Conservation (phyloP, 64 coral and sea anemone species). For the Anthopleura sola region DNA sequence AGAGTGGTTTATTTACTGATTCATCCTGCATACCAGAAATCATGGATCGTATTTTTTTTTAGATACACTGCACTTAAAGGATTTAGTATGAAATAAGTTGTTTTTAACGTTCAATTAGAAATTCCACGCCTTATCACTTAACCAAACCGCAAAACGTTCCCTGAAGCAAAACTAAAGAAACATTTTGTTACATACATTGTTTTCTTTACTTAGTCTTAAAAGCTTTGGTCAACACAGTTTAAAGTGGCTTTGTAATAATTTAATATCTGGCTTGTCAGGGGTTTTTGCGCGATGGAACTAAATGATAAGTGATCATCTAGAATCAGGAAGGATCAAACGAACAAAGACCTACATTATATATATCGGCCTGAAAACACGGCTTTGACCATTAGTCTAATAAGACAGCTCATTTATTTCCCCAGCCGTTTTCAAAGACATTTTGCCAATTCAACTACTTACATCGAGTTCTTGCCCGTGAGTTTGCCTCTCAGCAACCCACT, state of each 20-base stretch:
- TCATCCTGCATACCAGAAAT: neutral
- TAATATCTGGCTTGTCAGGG: slow-evolving; percentile 4
- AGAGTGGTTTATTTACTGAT: slow-evolving; percentile 5
- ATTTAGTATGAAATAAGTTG: slow-evolving; percentile 4
- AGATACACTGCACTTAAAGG: slow-evolving; percentile 23
- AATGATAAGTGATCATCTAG: slow-evolving; percentile 23
- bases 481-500: slow-evolving; percentile 23
- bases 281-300: neutral
- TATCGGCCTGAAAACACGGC: slow-evolving; percentile 18
- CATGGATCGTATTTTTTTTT: neutral
- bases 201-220: slow-evolving; percentile 20
- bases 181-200: slow-evolving; percentile 24
- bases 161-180: slow-evolving; percentile 18
- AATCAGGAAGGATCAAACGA: slow-evolving; percentile 19
- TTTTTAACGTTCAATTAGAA: slow-evolving; percentile 21
- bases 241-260: slow-evolving; percentile 34
- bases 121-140: slow-evolving; percentile 31
- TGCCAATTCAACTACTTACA: slow-evolving; percentile 17
- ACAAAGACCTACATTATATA: slow-evolving; percentile 26
- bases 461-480: neutral
- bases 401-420: slow-evolving; percentile 22
- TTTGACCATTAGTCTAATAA: slow-evolving; percentile 25
- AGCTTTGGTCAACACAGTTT: slow-evolving; percentile 31
- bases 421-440: slow-evolving; percentile 20
- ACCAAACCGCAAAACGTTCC: slow-evolving; percentile 29